Evolutionary conservation across 1,140 invertebrate species (phyloP).

Genomic region (Theocolax elegans): DNA sequence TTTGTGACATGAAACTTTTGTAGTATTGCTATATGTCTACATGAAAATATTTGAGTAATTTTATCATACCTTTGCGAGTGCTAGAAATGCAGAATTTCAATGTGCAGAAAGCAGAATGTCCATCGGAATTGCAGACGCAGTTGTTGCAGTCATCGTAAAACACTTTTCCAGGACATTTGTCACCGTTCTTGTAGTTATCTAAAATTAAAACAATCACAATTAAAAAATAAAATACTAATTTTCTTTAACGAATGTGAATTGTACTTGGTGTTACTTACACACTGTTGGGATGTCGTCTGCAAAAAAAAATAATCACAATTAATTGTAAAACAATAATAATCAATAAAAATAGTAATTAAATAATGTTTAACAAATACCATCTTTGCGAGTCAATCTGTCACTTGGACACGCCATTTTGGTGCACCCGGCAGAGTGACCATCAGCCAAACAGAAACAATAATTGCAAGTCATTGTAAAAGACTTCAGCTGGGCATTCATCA

Average conservation of each 20-base stretch:
- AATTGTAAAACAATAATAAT: too few relatives aligned
- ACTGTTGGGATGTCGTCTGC: not conserved
- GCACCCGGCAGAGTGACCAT: not conserved
- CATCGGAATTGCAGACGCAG: constrained; percentile 34
- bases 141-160: constrained; percentile 43
- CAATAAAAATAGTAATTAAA: too few relatives aligned
- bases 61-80: not conserved
- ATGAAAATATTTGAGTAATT: too few relatives aligned
- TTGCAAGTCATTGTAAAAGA: not conserved
- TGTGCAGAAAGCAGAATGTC: constrained; percentile 20
- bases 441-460: not conserved
- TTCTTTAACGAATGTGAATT: too few relatives aligned
- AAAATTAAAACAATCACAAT: not conserved
- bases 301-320: not conserved
- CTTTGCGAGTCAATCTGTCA: too few relatives aligned
- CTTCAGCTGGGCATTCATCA: not conserved
- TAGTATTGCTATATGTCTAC: too few relatives aligned
- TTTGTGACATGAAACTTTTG: too few relatives aligned
- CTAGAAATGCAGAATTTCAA: not conserved
- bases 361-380: too few relatives aligned
- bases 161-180: not conserved
- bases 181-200: not conserved
- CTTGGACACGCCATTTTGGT: not conserved
- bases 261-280: not conserved
- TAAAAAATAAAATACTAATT: too few relatives aligned